Conservation (phyloP, 1,140 invertebrate species). For the Zaprionus gabonicus region DNA sequence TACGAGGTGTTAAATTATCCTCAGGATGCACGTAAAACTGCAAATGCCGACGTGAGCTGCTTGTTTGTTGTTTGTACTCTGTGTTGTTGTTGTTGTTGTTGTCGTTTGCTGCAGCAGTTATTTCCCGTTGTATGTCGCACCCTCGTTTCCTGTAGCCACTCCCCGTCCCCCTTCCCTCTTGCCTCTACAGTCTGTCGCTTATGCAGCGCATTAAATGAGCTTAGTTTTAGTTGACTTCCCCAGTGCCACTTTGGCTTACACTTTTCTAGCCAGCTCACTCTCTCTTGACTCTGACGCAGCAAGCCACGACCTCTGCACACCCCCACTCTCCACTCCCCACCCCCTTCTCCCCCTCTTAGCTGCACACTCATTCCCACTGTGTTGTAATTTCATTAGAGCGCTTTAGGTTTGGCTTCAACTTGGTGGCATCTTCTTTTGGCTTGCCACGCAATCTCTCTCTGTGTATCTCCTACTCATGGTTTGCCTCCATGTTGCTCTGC, state of each 20-base stretch:
- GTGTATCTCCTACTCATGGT: neutral
- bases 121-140: slow-evolving; percentile 57
- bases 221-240: slow-evolving; percentile 81
- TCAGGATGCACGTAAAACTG: slow-evolving; percentile 78
- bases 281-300: slow-evolving; percentile 1
- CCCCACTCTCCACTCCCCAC: neutral
- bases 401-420: slow-evolving; percentile 50
- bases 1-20: slow-evolving; percentile 79
- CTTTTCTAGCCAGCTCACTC: slow-evolving; percentile 36
- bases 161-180: neutral
- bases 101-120: slow-evolving; percentile 38
- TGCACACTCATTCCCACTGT: neutral
- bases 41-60: slow-evolving; percentile 61
- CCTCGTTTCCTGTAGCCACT: slow-evolving; percentile 9
- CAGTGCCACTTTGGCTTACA: slow-evolving; percentile 77
- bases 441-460: slow-evolving; percentile 2
- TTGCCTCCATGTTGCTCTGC: neutral
- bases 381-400: slow-evolving; percentile 75
- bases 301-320: slow-evolving; percentile 4
- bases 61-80: slow-evolving; percentile 44
- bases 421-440: slow-evolving; percentile 41
- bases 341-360: neutral
- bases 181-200: slow-evolving; percentile 54
- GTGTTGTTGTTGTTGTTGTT: slow-evolving; percentile 32
- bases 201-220: slow-evolving; percentile 78